phyloP scores from a whole-genome alignment of 37 sponge, comb jelly and placozoan genomes.

The Chondrosia reniformis region DNA sequence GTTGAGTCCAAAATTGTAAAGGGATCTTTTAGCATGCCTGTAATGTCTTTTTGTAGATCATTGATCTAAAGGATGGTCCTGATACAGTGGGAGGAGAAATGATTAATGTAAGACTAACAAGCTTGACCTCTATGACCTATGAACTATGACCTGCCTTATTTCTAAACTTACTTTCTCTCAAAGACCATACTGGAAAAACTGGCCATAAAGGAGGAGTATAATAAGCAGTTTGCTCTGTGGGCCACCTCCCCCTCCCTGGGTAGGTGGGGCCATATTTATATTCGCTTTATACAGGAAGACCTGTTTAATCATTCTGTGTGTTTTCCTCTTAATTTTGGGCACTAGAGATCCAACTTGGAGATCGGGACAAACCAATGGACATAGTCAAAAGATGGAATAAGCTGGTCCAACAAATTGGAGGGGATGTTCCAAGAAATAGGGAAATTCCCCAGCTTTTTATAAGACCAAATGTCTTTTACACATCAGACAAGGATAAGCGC shows the following conservation, averaged over 20 bases:
- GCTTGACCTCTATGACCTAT: not conserved
- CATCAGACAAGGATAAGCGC: constrained; percentile 17
- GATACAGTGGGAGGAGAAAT: not conserved
- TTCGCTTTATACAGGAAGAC: not conserved
- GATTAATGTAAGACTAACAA: not conserved
- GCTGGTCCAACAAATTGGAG: constrained; percentile 24
- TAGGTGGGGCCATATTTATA: constrained; percentile 3
- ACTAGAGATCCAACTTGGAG: constrained; percentile 60
- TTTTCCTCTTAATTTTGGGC: not conserved
- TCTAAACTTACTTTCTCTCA: not conserved
- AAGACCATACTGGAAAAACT: constrained; percentile 39
- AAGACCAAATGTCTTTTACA: constrained; percentile 52
- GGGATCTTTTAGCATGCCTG: no score
- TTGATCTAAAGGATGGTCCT: not conserved
- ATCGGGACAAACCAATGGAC: constrained; percentile 61
- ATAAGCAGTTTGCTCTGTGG: constrained; percentile 55
- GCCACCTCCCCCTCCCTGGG: constrained; percentile 44
- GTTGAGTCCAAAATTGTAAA: no score
- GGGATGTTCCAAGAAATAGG: not conserved
- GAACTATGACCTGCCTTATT: not conserved
- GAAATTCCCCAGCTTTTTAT: constrained; percentile 44
- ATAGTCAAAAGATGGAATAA: constrained; percentile 41
- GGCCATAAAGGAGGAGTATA: constrained; percentile 8
- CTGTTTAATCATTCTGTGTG: not conserved
- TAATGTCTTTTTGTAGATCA: not conserved